Evolutionary conservation across 2,888 invertebrate species (phyloP).

Genomic region (Maniola hyperantus): DNA sequence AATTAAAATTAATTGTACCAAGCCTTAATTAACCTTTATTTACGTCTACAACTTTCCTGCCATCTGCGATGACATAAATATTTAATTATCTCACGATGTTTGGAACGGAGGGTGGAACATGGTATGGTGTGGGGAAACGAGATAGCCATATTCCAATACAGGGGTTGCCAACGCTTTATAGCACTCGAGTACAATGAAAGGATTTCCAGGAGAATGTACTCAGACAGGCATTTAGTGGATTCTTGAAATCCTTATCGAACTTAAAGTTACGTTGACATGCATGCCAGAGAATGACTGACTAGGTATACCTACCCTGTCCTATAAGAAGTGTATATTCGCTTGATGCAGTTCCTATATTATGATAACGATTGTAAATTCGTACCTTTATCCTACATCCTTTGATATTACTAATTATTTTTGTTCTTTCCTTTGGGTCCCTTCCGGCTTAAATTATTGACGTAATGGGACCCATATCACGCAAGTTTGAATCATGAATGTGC

Average conservation of each 20-base stretch:
- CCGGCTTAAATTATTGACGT: conserved; percentile 30
- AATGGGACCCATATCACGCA: conserved; percentile 47
- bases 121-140: conserved; percentile 57
- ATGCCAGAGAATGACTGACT: not conserved
- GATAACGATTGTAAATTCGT: not conserved
- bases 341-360: not conserved
- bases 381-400: not conserved
- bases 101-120: conserved; percentile 63
- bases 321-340: not conserved
- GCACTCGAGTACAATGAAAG: conserved; percentile 57
- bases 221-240: conserved; percentile 46
- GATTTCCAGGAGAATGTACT: conserved; percentile 62
- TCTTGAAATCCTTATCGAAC: conserved; percentile 44
- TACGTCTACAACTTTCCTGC: conserved; percentile 40
- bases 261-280: conserved; percentile 18
- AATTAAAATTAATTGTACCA: conserved; percentile 27
- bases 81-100: conserved; percentile 78
- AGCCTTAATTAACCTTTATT: conserved; percentile 38
- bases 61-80: conserved; percentile 71
- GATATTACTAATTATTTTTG: not conserved
- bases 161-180: conserved; percentile 70
- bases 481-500: conserved; percentile 53
- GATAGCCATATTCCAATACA: conserved; percentile 59
- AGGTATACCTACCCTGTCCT: conserved; percentile 20
- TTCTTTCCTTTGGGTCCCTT: conserved; percentile 12